Evolutionary conservation across 2,113 vertebrate genomes (phyloP), one percentile per base, ranked within the genome.

Genomic region (Ciconia stormi): DNA sequence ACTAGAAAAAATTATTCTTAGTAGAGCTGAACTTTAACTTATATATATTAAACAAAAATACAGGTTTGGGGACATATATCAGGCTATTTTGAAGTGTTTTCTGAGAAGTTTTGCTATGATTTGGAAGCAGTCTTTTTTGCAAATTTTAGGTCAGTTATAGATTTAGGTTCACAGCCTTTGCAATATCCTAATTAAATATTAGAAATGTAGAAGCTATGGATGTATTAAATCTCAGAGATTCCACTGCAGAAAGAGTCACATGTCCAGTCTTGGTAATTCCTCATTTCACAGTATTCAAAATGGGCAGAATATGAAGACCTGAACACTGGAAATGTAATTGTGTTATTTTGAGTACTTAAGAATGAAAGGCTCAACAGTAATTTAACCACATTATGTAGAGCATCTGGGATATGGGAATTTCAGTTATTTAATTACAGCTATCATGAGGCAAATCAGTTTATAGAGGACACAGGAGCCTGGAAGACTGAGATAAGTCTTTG

Each of bases 401-500:
- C 65, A 86, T 30, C 65, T 59, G 83, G 19, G 61, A 89, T 90
- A 86, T 82, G 77, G 73, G 72, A 94, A 95, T 91, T 93, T 77
- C 77, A 61, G 32, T 92, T 85, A 94, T 90, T 97, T 97, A 95
- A 97, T 95, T 95, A 85, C n/a, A 94, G 38, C 55, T 88, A 96
- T 87, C 84, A 36, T 65, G 59, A 66, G 44, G 52, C 26, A 94
- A 87, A 92, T 93, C 96, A 91, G 66, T 82, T 90, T 90, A 93
- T 22, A 84, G 65, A 52, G 29, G 79, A 84, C 78, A 77, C 38
- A 93, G 61, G 46, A 87, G 67, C 50, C 90, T 95, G 47, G 40
- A 92, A 94, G 73, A 63, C 62, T 7, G 50, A 96, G 94, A 82
- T 97, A 96, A 85, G 26, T 53, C 74, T 97, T 87, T 90, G 40